These are phyloP conservation scores for Mastacembelus armatus DNA, from an alignment of 2,797 vertebrate species.

Conservation along the genomic window DNA sequence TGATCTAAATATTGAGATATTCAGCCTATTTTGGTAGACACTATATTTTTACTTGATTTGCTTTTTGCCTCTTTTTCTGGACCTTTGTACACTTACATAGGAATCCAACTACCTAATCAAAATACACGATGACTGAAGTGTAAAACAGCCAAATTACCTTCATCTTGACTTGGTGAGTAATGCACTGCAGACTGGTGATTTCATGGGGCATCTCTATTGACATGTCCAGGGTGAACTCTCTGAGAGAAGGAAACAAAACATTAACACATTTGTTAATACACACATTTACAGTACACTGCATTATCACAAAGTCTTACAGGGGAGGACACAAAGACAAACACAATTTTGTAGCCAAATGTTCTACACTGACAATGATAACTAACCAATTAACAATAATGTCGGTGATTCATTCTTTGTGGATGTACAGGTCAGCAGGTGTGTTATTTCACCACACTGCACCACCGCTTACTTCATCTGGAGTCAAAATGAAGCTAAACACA, in stretches of 20 bases:
- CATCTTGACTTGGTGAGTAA: slow-evolving; percentile 83
- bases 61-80: too few species aligned
- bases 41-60: too few species aligned
- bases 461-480: background rate
- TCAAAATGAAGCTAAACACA: background rate
- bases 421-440: too few species aligned
- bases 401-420: too few species aligned
- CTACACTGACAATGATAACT: too few species aligned
- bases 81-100: too few species aligned
- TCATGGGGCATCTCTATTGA: slow-evolving; percentile 87
- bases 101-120: background rate
- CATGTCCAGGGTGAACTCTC: slow-evolving; percentile 85
- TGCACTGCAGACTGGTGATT: slow-evolving; percentile 79
- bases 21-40: too few species aligned
- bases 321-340: background rate
- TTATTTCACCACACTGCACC: background rate
- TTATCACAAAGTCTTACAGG: background rate
- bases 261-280: background rate
- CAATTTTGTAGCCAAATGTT: background rate
- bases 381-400: too few species aligned
- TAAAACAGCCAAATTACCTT: slow-evolving; percentile 78
- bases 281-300: background rate
- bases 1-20: too few species aligned
- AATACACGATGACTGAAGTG: background rate
- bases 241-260: slow-evolving; percentile 27